Base-by-base conservation (phyloP, 2,888 invertebrate genomes). In the Tenthredo notha region DNA sequence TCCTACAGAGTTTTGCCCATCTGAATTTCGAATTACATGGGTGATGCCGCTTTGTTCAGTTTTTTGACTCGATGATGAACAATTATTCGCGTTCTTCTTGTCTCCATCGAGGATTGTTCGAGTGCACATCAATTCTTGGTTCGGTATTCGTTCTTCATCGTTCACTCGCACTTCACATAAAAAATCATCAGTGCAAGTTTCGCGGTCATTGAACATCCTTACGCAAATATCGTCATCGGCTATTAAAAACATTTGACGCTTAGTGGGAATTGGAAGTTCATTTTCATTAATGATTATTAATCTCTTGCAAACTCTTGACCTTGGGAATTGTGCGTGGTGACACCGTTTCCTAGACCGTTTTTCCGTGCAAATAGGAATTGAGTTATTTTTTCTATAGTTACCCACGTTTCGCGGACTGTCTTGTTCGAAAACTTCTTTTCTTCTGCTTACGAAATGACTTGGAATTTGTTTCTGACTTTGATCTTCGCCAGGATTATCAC, bases 201-300 rank as follows among this genome's bases (percentile, higher is more conserved):
- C 33, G 25, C 77, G 77, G 25, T 77, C 54, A 54, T 77, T 6
- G 21, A 77, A 33, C 29, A 33, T 77, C 40, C 50, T 54, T 54
- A 77, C 18, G 77, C 54, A 12, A 29, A 77, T 77, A 54, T 77
- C 25, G 18, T 77, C 33, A 50, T 50, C 77, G 18, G 50, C 54
- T 50, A 77, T 54, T 77, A 77, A 7, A 77, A 77, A 29, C 33
- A 37, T 54, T 54, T 25, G 21, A 47, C 47, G 12, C 75, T 6
- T 15, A 25, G 47, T 47, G 15, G 47, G 12, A 4, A 47, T 6
- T 6, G 25, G 10, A 75, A 75, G 47, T 21, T 25, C 25, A 75
- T 75, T 47, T 75, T 40, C 75, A 47, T 75, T 25, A 75, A 75
- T 25, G 25, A 75, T 75, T 47, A 47, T 9, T 47, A 47, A 21